Base-by-base conservation (phyloP, 1,140 invertebrate species). In the Drepana arcuata region DNA sequence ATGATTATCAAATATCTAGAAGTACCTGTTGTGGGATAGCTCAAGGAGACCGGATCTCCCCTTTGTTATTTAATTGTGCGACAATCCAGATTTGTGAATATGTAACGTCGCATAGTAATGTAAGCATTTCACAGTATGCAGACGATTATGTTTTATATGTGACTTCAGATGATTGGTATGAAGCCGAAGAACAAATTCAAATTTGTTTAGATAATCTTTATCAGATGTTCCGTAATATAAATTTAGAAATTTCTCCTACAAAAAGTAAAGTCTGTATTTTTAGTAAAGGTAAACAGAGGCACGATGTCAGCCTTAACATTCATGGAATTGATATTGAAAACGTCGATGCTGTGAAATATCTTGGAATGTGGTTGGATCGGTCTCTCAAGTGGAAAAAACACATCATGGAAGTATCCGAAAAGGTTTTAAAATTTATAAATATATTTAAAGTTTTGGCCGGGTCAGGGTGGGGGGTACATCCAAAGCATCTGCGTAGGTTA, bases 351-450 rank as follows among this genome's bases (percentile, higher is more conserved):
- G 14, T 41, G 12, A 48, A 53, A 29, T 53, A 53, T 36, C 28
- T 53, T 14, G 44, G 50, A n/a, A 13, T 48, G 12, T 52, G 40
- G 40, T 32, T 52, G 29, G 44, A 47, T 27, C 2, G 25, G 4
- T 47, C 40, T 10, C 33, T 47, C 4, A 28, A 41, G 29, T 52
- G 49, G 49, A 15, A 21, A 3, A 52, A 34, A 36, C 41, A 52
- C 21, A 47, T 47, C 9, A 41, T 37, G 14, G 33, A 52, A 24
- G 23, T 27, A 7, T 12, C 12, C 16, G 2, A 32, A 24, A 52
- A 41, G 28, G 14, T 36, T 16, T 28, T 9, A 5, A 21, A 21
- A 21, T 21, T 21, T 9, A 21, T 21, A 21, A 21, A 21, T 21
- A 4, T 21, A 21, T 9, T 21, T 31, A 34, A 42, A 25, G 7